phyloP scores from a whole-genome alignment of 2,797 vertebrate genomes.

The Mormyrops attenuatus region DNA sequence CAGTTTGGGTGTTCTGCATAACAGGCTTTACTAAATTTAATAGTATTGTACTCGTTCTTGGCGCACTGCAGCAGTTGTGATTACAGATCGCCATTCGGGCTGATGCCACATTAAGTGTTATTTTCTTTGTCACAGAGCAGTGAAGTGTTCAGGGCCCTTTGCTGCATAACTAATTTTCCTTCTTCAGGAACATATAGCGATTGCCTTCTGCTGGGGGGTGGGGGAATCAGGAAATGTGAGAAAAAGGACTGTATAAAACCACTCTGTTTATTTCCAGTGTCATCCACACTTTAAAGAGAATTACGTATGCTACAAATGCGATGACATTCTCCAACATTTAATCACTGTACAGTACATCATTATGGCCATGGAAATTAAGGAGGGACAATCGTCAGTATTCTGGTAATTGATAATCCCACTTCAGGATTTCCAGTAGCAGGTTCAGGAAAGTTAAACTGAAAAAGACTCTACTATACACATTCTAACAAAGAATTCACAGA shows the following conservation, averaged over 20 bases:
- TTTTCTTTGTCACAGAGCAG: constrained; percentile 10
- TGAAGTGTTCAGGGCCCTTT: neutral
- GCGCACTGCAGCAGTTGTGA: neutral
- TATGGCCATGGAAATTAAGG: neutral
- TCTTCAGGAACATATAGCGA: neutral
- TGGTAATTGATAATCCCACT: neutral
- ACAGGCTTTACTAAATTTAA: constrained; percentile 1
- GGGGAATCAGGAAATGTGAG: neutral
- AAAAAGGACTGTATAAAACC: neutral
- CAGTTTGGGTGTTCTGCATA: constrained; percentile 1
- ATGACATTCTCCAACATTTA: neutral
- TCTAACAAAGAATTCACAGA: neutral
- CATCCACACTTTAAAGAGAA: neutral
- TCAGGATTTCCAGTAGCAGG: neutral
- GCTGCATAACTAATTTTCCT: constrained; percentile 13
- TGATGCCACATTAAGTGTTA: constrained; percentile 7
- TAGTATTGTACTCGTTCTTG: neutral
- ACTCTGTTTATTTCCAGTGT: constrained; percentile 11
- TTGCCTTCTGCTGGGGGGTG: neutral
- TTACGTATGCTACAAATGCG: neutral
- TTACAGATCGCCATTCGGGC: neutral
- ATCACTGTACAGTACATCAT: neutral
- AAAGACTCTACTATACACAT: neutral
- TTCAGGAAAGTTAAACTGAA: neutral
- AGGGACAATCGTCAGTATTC: neutral